Evolutionary conservation across 2,888 invertebrate genomes (phyloP), one percentile per base, ranked within the genome.

Genomic region (Dichetophora obliterata): DNA sequence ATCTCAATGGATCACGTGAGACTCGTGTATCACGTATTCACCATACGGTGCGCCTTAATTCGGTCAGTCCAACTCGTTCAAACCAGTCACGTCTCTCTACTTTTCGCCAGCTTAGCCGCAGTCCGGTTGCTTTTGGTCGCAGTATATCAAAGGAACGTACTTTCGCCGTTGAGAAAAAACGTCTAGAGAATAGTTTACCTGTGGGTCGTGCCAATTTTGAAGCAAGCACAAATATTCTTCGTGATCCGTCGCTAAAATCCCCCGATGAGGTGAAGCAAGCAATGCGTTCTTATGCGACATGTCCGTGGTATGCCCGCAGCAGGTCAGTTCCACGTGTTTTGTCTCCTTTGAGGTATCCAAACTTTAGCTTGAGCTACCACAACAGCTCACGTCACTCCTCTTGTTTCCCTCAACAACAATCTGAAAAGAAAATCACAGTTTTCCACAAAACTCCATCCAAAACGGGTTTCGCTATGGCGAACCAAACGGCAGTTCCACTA

Each of bases 181-280:
- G 91, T 11, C 85, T 91, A 65, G 91, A 91, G 82, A 86, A 89
- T 68, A 86, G 86, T 0, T 72, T 89, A 78, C 88, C 89, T 0
- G 81, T 86, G 5, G 82, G 82, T 73, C 85, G 87, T 19, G 85
- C 85, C 71, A 87, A 86, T 73, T 88, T 89, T 52, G 87, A 89
- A 80, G 88, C 89, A 0, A 89, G 89, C 77, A 90, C 89, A 6
- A 89, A 89, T 76, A 90, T 90, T 4, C 80, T 90, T 63, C 81
- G 88, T 3, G 89, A 93, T 48, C 91, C 92, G 0, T 92, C 91
- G 75, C 84, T 93, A 5, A 88, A 91, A 57, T 92, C 92, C 0
- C 91, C 93, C 0, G 90, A 90, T 34, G 92, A 92, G 83, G 92
- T 92, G 0, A 91, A 91, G 79, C 90, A 90, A 77, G 90, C 90